Percentiles rank a stretch among this genome's conserved stretches.
Conservation (phyloP, 1,140 invertebrate species). For the Potamilus streckersoni region DNA sequence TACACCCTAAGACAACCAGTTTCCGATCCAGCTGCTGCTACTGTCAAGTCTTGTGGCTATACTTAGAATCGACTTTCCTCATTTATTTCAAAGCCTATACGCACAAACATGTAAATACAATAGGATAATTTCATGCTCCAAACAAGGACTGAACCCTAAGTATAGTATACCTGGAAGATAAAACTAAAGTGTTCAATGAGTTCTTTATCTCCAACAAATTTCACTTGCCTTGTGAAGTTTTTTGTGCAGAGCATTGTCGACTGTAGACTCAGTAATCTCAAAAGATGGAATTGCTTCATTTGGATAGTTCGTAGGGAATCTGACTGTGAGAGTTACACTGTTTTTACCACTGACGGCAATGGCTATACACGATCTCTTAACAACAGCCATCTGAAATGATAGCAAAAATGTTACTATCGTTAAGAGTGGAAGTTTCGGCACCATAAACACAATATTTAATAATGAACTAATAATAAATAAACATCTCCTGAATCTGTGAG, state of each 20-base stretch:
- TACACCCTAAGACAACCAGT: too few relatives aligned
- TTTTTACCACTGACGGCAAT: constrained; percentile 78
- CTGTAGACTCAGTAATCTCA: constrained; percentile 72
- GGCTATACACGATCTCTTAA: constrained; percentile 81
- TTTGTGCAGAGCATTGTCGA: constrained; percentile 36
- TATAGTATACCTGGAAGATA: background rate
- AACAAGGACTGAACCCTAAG: background rate
- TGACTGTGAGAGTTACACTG: constrained; percentile 81
- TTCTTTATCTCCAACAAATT: background rate
- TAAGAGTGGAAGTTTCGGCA: background rate
- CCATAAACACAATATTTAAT: too few relatives aligned
- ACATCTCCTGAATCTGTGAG: too few relatives aligned
- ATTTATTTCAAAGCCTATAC: too few relatives aligned
- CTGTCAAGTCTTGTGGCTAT: too few relatives aligned
- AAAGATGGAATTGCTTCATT: constrained; percentile 80
- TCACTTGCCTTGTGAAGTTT: constrained; percentile 48
- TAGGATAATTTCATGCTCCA: background rate
- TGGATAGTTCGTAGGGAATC: constrained; percentile 84
- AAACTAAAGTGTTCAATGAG: background rate
- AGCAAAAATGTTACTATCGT: background rate
- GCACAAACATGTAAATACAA: too few relatives aligned
- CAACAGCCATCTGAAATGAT: constrained; percentile 70
- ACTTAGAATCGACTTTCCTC: too few relatives aligned
- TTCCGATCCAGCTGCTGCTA: too few relatives aligned
- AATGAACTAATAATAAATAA: too few relatives aligned